These are phyloP conservation scores for Candidula unifasciata DNA, from an alignment of 2,888 invertebrate genomes.

Conservation along the genomic window DNA sequence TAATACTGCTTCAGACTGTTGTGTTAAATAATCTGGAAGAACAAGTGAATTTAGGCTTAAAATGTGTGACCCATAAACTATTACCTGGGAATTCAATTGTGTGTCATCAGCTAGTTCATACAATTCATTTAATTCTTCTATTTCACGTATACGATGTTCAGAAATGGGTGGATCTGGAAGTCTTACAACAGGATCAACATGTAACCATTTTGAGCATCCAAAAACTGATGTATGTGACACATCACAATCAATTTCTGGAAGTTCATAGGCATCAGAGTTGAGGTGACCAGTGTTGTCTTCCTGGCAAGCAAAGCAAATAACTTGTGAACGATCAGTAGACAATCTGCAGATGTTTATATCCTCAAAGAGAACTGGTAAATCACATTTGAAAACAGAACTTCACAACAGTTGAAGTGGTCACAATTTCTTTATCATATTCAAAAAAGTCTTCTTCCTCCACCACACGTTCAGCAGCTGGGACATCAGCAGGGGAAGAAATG, in stretches of 20 bases:
- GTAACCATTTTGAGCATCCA: neutral
- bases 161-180: neutral
- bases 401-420: neutral
- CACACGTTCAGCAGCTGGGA: neutral
- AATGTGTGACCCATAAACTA: slow-evolving; percentile 5
- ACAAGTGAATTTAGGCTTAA: slow-evolving; percentile 8
- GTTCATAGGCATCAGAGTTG: neutral
- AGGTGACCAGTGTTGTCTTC: neutral
- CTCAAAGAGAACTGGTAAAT: slow-evolving; percentile 14
- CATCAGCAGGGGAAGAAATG: neutral
- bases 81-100: neutral
- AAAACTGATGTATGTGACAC: too few species aligned
- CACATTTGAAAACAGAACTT: slow-evolving; percentile 15
- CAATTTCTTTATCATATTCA: neutral
- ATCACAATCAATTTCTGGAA: neutral
- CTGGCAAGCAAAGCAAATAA: slow-evolving; percentile 5
- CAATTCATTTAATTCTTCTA: neutral
- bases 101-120: slow-evolving; percentile 33
- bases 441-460: neutral
- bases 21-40: neutral
- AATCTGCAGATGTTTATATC: neutral
- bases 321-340: neutral
- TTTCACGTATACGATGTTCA: neutral
- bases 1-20: slow-evolving; percentile 55
- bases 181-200: neutral